Conservation (phyloP, 2,888 invertebrate genomes). For the Archips crataeganus region DNA sequence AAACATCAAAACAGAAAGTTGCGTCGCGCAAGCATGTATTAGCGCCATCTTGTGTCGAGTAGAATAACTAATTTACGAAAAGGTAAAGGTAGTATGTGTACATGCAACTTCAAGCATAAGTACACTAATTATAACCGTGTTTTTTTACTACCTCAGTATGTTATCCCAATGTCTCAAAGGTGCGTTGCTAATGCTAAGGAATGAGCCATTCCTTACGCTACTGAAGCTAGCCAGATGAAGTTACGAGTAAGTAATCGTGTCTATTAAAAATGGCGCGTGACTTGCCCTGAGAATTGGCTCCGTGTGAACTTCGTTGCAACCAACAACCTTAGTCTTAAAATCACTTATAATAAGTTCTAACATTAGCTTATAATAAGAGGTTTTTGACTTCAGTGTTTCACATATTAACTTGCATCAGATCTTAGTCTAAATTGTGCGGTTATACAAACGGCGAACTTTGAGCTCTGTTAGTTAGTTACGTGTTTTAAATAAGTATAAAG, state of each 20-base stretch:
- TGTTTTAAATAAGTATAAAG: slow-evolving; percentile 70
- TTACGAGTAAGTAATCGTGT: no score
- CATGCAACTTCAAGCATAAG: no score
- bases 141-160: no score
- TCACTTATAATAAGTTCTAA: slow-evolving; percentile 28
- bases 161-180: no score
- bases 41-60: background rate
- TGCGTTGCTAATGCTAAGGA: no score
- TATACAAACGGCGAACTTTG: slow-evolving; percentile 63
- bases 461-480: slow-evolving; percentile 71
- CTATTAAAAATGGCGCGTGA: no score
- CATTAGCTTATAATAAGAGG: slow-evolving; percentile 20
- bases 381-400: slow-evolving; percentile 39
- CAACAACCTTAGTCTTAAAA: slow-evolving; percentile 21
- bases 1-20: background rate
- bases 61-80: background rate
- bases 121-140: no score
- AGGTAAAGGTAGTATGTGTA: background rate
- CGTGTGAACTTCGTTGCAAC: background rate
- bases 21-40: background rate
- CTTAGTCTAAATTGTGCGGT: slow-evolving; percentile 51
- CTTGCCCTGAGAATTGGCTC: background rate
- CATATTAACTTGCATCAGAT: slow-evolving; percentile 81
- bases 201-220: no score
- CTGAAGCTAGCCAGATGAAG: no score